Percentiles rank a stretch among this genome's conserved stretches.
phyloP scores from a whole-genome alignment of 2,797 vertebrate genomes.

The Buphagus erythrorhynchus region DNA sequence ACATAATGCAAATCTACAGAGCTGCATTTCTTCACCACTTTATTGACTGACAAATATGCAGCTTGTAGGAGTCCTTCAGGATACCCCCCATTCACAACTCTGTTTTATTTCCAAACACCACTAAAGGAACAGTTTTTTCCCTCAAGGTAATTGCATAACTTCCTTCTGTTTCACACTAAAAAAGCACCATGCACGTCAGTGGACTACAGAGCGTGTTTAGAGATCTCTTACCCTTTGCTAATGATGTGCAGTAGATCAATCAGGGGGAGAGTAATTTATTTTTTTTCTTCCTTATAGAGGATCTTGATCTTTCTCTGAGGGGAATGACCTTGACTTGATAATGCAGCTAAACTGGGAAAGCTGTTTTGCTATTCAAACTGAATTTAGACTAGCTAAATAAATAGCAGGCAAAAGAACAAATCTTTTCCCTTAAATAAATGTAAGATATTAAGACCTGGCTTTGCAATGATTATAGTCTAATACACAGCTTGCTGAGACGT shows the following conservation, averaged over 20 bases:
- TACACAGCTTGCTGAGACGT: neutral
- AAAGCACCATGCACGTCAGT: neutral
- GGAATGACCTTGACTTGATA: conserved; percentile 45
- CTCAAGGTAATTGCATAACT: neutral
- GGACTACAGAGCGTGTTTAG: neutral
- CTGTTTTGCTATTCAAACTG: conserved; percentile 49
- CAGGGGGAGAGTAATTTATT: neutral
- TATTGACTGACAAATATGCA: neutral
- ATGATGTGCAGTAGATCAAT: conserved; percentile 47
- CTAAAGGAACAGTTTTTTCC: neutral
- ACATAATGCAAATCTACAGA: neutral
- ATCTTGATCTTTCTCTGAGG: conserved; percentile 33
- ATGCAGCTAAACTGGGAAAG: conserved; percentile 28
- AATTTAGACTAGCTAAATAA: conserved; percentile 47
- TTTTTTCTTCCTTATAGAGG: neutral
- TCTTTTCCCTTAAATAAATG: conserved; percentile 35
- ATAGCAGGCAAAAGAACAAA: conserved; percentile 25
- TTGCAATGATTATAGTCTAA: conserved; percentile 33
- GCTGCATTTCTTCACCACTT: neutral
- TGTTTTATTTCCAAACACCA: neutral
- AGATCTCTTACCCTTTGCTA: neutral
- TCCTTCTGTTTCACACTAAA: neutral
- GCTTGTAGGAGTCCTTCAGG: neutral
- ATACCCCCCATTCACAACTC: neutral
- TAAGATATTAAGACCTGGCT: conserved; percentile 29